These are phyloP conservation scores for Ambastaia sidthimunki DNA, from an alignment of 2,797 vertebrate genomes.

Conservation along the genomic window DNA sequence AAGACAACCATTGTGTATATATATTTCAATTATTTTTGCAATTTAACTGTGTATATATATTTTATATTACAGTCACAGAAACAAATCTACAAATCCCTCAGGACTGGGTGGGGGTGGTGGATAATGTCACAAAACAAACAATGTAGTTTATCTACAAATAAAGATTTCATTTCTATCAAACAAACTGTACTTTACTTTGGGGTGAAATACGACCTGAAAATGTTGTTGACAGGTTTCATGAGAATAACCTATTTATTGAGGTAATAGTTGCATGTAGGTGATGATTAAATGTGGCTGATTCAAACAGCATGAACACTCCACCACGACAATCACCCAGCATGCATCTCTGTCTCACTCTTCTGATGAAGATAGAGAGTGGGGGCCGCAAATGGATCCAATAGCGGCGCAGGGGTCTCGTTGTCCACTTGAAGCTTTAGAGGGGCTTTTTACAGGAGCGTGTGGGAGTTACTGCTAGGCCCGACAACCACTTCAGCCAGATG, in stretches of 20 bases:
- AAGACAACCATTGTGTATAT: too few relatives aligned
- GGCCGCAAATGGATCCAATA: slow-evolving; percentile 53
- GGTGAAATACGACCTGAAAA: background rate
- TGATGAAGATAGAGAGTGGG: slow-evolving; percentile 41
- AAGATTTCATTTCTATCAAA: background rate
- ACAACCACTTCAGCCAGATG: slow-evolving; percentile 61
- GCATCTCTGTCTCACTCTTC: slow-evolving; percentile 37
- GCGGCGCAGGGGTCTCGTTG: slow-evolving; percentile 49
- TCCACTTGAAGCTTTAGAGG: slow-evolving; percentile 58
- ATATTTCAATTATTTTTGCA: too few relatives aligned
- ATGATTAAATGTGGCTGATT: slow-evolving; percentile 19
- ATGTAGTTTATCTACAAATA: background rate
- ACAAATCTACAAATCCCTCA: too few relatives aligned
- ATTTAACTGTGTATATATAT: too few relatives aligned
- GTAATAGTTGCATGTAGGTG: background rate
- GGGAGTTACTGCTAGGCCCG: slow-evolving; percentile 60
- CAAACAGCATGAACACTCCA: slow-evolving; percentile 27
- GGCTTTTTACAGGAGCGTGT: slow-evolving; percentile 57
- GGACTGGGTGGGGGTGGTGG: too few relatives aligned
- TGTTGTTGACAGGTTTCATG: background rate
- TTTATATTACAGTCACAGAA: too few relatives aligned
- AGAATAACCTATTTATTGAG: slow-evolving; percentile 11
- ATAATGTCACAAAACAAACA: background rate
- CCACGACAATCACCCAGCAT: slow-evolving; percentile 15
- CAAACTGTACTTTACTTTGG: background rate